Base-by-base conservation (phyloP, 2,113 vertebrate genomes). In the Epinephelus moara region DNA sequence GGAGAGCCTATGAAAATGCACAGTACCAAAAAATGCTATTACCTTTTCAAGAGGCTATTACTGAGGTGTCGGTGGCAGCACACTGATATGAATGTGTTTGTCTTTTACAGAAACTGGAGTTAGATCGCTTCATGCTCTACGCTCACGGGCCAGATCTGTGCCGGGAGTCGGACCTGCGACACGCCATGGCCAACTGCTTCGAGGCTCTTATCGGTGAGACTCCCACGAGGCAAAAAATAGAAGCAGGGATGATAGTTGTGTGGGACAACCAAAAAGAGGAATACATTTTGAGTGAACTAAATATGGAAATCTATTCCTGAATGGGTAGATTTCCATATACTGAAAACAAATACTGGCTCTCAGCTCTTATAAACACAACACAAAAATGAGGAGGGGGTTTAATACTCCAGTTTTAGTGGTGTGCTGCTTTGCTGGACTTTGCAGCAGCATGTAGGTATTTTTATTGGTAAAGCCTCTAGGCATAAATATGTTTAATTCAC, bases 171-270 rank as follows among this genome's bases (percentile, higher is more conserved):
- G 98, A 99, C 91, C 96, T 99, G 84, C 96, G 98, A 15, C 98
- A 99, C 75, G 98, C 98, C 59, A 99, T 99, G 98, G 98, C 98
- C 91, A 99, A 99, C 95, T 99, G 98, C 95, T 99, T 99, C 71
- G 98, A 99, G 93, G 98, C 98, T 13, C 94, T 99, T 1, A 99
- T 99, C 92, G 98, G 98, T 99, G 94, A 97, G 88, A 33, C 10
- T 77, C 45, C 53, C 66, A 1, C 0, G 45, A 19, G 59, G 57
- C 25, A 2, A 23, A 0, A 23, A 49, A 18, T 2, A 7, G 55
- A 55, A 45, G 27, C 10, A 0, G 14, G 57, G 18, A 8, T 19
- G 55, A 68, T 37, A 52, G 30, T 23, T 9, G 61, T 17, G 14
- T 52, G 21, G 14, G 45, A 70, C 13, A 73, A 63, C 45, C 50